Conservation (phyloP, 2,797 vertebrate species). For the Cheirogaleus major region DNA sequence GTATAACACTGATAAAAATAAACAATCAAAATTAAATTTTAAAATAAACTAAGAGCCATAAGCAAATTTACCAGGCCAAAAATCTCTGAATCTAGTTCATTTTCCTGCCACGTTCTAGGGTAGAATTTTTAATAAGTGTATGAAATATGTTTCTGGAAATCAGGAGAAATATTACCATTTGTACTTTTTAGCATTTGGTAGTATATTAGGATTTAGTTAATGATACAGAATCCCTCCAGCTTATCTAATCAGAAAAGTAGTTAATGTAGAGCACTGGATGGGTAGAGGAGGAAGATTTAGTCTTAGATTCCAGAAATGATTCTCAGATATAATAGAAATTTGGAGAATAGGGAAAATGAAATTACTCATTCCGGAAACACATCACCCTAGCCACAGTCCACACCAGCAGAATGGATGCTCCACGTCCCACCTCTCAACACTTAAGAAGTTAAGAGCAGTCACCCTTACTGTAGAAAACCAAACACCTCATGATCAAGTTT, state of each 20-base stretch:
- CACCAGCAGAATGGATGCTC: not conserved
- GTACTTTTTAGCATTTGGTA: not conserved
- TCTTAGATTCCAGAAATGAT: not conserved
- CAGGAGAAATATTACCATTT: not conserved
- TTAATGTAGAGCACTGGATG: not conserved
- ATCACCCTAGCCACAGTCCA: not conserved
- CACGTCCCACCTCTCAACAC: not conserved
- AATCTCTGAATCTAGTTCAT: not conserved
- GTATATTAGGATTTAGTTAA: conserved; percentile 20
- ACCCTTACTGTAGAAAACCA: not conserved
- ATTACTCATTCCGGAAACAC: not conserved
- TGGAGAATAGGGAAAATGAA: not conserved
- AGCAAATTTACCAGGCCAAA: not conserved
- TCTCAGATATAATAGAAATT: not conserved
- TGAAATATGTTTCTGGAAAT: conserved; percentile 8
- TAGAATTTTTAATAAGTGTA: not conserved
- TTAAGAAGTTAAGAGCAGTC: not conserved
- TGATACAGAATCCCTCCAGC: not conserved
- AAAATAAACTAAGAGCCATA: not conserved
- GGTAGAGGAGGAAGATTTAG: not conserved
- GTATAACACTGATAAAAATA: not conserved
- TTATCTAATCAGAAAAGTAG: conserved; percentile 26
- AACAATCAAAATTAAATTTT: conserved; percentile 13
- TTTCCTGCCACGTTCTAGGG: not conserved
- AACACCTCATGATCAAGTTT: not conserved